Percentiles rank a stretch among this genome's conserved stretches.
phyloP scores from a whole-genome alignment of 2,888 invertebrate genomes.

The Isotomurus palustris region DNA sequence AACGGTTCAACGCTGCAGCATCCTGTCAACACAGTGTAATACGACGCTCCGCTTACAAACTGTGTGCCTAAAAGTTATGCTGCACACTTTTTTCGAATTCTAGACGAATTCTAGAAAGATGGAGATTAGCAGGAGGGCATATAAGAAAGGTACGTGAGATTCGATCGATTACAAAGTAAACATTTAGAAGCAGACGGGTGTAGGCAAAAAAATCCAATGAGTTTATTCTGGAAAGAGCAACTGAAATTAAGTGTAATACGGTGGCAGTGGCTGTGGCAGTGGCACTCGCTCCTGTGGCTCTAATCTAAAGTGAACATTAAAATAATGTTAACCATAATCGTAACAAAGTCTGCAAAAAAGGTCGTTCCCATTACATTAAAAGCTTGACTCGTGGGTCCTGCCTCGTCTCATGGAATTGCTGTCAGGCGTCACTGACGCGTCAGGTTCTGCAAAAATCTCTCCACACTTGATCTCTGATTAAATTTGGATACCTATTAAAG shows the following conservation, averaged over 20 bases:
- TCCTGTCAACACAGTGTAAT: too few species aligned
- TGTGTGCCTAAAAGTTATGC: too few species aligned
- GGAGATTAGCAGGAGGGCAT: too few species aligned
- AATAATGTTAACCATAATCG: conserved; percentile 25
- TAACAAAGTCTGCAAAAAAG: conserved; percentile 24
- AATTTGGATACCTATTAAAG: background rate
- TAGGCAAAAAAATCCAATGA: background rate
- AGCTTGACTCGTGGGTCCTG: conserved; percentile 8
- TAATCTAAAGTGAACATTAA: conserved; percentile 6
- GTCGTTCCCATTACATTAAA: conserved; percentile 21
- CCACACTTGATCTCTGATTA: background rate
- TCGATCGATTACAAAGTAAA: background rate
- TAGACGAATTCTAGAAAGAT: too few species aligned
- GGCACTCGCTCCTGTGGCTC: background rate
- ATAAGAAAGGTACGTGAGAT: background rate
- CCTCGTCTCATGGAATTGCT: too few species aligned
- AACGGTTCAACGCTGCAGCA: too few species aligned
- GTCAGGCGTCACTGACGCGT: too few species aligned
- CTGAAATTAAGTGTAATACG: too few species aligned
- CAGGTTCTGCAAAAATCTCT: conserved; percentile 12
- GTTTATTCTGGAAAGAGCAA: too few species aligned
- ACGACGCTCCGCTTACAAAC: too few species aligned
- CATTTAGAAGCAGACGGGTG: too few species aligned
- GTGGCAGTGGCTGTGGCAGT: background rate
- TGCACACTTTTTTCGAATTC: too few species aligned